phyloP scores from a whole-genome alignment of 2,797 vertebrate genomes.

The Sternotherus odoratus region DNA sequence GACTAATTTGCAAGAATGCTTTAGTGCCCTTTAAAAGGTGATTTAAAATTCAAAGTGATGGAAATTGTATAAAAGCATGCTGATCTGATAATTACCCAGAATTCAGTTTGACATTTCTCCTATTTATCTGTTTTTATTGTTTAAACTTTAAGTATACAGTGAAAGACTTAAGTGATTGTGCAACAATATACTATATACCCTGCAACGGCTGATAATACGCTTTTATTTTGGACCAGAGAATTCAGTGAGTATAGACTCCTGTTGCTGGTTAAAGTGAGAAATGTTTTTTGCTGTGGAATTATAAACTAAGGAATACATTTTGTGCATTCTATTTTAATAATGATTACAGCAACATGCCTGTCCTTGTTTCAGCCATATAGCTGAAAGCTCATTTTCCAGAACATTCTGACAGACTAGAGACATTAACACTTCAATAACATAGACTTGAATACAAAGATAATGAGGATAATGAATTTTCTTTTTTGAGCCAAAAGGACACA shows the following conservation, averaged over 20 bases:
- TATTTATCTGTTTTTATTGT: slow-evolving; percentile 82
- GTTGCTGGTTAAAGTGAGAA: slow-evolving; percentile 20
- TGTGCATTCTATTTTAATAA: not conserved
- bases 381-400: slow-evolving; percentile 36
- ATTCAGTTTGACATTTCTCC: slow-evolving; percentile 80
- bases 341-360: not conserved
- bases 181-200: slow-evolving; percentile 74
- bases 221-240: slow-evolving; percentile 31
- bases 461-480: slow-evolving; percentile 37
- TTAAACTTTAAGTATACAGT: slow-evolving; percentile 79
- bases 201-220: slow-evolving; percentile 53
- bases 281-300: not conserved
- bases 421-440: slow-evolving; percentile 44
- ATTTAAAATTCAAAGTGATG: slow-evolving; percentile 98
- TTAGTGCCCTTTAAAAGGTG: slow-evolving; percentile 96
- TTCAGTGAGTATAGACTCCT: not conserved
- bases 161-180: slow-evolving; percentile 80
- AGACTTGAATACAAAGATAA: slow-evolving; percentile 31
- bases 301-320: slow-evolving; percentile 35
- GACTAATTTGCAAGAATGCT: slow-evolving; percentile 97
- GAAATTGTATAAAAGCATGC: slow-evolving; percentile 94
- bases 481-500: slow-evolving; percentile 18
- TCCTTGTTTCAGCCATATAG: not conserved
- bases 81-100: slow-evolving; percentile 93
- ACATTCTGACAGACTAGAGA: not conserved